A percentile compares a stretch with the other conserved stretches of the same genome.
Evolutionary conservation across 2,888 invertebrate species (phyloP).

Genomic region (Pachydiplax longipennis): DNA sequence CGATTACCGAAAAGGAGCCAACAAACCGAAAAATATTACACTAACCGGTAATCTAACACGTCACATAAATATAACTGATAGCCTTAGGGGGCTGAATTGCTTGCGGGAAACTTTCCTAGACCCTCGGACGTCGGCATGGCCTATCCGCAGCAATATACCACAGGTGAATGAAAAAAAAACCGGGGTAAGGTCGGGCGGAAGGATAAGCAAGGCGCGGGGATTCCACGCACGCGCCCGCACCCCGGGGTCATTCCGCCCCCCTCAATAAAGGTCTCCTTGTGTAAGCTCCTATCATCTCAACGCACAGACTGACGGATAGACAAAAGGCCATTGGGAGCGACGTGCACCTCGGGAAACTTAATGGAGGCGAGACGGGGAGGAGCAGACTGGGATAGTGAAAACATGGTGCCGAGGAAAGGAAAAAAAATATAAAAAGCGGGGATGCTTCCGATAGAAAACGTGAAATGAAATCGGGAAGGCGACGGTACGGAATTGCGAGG

Average conservation of each 20-base stretch:
- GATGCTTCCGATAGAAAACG: not conserved
- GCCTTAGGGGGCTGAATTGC: no score
- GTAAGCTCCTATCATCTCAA: not conserved
- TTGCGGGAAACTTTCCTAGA: no score
- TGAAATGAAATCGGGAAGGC: not conserved
- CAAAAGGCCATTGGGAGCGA: not conserved
- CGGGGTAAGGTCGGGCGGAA: not conserved
- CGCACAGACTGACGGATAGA: not conserved
- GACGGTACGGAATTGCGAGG: not conserved
- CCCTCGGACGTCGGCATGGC: no score
- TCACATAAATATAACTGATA: no score
- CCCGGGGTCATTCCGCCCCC: not conserved
- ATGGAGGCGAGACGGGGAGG: not conserved
- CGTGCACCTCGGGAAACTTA: not conserved
- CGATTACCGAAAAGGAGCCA: no score
- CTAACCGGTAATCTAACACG: no score
- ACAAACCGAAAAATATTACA: no score
- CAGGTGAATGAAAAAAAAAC: not conserved
- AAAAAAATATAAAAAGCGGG: not conserved
- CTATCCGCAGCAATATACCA: not conserved
- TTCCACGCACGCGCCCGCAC: not conserved
- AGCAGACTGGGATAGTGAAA: not conserved
- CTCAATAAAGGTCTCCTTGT: not conserved
- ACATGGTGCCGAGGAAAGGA: not conserved
- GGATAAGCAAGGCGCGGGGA: not conserved